Base-by-base conservation (phyloP, 2,797 vertebrate genomes). In the Syncerus caffer region DNA sequence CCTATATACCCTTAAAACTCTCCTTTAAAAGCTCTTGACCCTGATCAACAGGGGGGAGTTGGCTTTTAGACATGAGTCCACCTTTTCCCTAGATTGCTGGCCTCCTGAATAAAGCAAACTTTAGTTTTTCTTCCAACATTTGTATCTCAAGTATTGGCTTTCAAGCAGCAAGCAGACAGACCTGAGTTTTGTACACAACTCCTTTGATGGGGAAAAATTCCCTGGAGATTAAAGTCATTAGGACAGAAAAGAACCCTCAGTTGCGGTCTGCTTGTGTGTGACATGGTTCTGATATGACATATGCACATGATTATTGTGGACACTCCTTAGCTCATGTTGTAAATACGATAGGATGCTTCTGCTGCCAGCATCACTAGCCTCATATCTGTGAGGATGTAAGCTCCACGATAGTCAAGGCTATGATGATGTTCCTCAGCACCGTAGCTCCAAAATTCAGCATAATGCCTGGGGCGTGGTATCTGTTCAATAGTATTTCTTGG, bases 321-420 rank as follows among this genome's bases (percentile, higher is more conserved):
- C 14, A 67, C 6, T 38, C 42, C 53, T 67, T 42, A 53, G 16
- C 50, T 55, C 45, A 7, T 27, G 4, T 7, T 50, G 42, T 57
- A 78, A 57, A 23, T 74, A 19, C 2, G 7, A 47, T 15, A 47
- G 11, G 15, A 19, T 57, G 34, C 12, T 23, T 95, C 62, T 42
- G 80, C 16, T 47, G 29, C 90, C n/a, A 25, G 3, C 11, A 71
- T 74, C 85, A 7, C 14, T 58, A 76, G 53, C 50, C 42, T 86
- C 53, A 2, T 9, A 16, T 50, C 85, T 60, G 47, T 42, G 55
- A 84, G 42, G 2, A 85, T 27, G 23, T 12, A 74, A 78, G 42
- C 29, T 25, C 45, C 19, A 2, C 0, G 0, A 15, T 8, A 4
- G 53, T 42, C 29, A 95, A 79, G n/a, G 16, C 27, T 47, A 51